Evolutionary conservation across 2,888 invertebrate species (phyloP).

Genomic region (Herminia tarsipennalis): DNA sequence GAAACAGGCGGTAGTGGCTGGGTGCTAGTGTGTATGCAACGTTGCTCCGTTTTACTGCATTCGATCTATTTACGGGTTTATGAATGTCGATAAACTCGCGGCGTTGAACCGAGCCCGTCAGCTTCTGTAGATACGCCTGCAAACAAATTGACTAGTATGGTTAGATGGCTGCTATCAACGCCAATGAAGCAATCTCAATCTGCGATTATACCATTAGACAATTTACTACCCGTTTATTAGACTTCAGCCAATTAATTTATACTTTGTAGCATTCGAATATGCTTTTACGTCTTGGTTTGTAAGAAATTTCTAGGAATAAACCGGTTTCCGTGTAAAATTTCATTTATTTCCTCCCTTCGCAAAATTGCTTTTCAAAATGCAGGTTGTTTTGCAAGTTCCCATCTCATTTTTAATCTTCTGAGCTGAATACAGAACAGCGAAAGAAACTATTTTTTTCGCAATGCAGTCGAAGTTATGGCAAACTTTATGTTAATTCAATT

Average conservation of each 20-base stretch:
- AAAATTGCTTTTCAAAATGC: slow-evolving; percentile 17
- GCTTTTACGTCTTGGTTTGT: too few species aligned
- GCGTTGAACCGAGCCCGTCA: slow-evolving; percentile 61
- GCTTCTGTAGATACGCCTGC: slow-evolving; percentile 45
- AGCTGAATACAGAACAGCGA: slow-evolving; percentile 28
- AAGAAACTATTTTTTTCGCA: slow-evolving; percentile 35
- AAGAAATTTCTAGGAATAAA: background rate
- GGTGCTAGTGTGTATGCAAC: slow-evolving; percentile 51
- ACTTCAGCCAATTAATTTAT: too few species aligned
- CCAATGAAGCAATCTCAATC: slow-evolving; percentile 14
- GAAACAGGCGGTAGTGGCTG: slow-evolving; percentile 60
- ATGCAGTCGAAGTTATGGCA: slow-evolving; percentile 39
- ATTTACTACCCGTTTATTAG: too few species aligned
- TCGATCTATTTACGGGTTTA: slow-evolving; percentile 82
- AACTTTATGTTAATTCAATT: slow-evolving; percentile 45
- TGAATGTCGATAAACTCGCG: slow-evolving; percentile 70
- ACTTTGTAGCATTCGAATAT: too few species aligned
- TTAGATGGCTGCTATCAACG: slow-evolving; percentile 7
- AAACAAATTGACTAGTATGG: slow-evolving; percentile 43
- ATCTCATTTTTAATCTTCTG: slow-evolving; percentile 22
- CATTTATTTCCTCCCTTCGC: background rate
- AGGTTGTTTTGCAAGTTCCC: slow-evolving; percentile 9
- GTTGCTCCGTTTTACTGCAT: slow-evolving; percentile 72
- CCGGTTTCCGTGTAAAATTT: background rate
- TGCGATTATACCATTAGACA: slow-evolving; percentile 1